Conservation (phyloP, 2,888 invertebrate genomes). For the Xestia ashworthii region DNA sequence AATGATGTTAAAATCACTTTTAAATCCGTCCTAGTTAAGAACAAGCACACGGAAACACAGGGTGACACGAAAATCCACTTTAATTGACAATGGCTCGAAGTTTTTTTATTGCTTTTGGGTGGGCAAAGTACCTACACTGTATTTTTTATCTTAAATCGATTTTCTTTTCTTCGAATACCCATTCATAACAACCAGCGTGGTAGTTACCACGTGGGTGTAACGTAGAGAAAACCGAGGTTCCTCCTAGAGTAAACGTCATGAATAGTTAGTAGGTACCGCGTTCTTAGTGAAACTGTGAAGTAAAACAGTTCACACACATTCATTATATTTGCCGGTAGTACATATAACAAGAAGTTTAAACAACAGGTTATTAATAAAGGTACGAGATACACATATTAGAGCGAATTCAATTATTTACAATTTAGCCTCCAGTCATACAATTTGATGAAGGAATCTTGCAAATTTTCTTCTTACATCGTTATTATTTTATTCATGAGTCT, state of each 20-base stretch:
- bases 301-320: neutral
- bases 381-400: slow-evolving; percentile 1
- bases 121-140: neutral
- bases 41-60: neutral
- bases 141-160: neutral
- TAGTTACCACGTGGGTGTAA: neutral
- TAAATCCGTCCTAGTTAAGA: neutral
- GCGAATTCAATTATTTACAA: slow-evolving; percentile 28
- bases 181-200: neutral
- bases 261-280: neutral
- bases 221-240: neutral
- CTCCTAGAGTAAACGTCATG: neutral
- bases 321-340: slow-evolving; percentile 14
- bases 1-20: neutral
- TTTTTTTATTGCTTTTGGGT: neutral
- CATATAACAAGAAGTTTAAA: slow-evolving; percentile 9
- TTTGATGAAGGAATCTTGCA: neutral
- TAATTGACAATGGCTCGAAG: neutral
- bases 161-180: neutral
- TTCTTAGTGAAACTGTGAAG: neutral
- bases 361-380: slow-evolving; percentile 23
- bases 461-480: neutral
- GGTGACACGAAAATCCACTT: neutral
- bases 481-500: neutral
- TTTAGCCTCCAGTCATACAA: slow-evolving; percentile 13